Percentiles rank a stretch among this genome's conserved stretches.
Conservation (phyloP, 64 coral and sea anemone genomes). For the Stichodactyla helianthus region DNA sequence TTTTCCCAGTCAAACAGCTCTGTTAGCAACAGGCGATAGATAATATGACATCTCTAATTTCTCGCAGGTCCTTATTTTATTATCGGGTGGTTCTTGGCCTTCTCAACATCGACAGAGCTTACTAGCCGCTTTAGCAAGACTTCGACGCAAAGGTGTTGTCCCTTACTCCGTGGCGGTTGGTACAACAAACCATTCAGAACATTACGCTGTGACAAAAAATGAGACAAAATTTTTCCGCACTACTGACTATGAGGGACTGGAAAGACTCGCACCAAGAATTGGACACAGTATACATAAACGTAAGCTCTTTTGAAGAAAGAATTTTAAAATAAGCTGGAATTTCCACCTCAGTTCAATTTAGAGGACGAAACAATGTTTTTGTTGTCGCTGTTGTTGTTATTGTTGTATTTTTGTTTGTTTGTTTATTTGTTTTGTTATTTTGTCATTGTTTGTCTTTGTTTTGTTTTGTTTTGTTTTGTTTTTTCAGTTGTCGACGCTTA, state of each 20-base stretch:
- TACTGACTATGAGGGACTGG: conserved; percentile 21
- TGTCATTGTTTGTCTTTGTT: too few relatives aligned
- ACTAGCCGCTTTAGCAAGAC: conserved; percentile 3
- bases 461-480: too few relatives aligned
- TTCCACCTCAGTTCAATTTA: too few relatives aligned
- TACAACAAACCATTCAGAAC: conserved; percentile 18
- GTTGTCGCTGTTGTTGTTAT: too few relatives aligned
- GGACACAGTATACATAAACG: conserved; percentile 12
- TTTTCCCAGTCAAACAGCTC: too few relatives aligned
- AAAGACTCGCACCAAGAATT: conserved; percentile 29
- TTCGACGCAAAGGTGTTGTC: conserved; percentile 9
- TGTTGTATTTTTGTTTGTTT: too few relatives aligned
- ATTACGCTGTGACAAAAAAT: not conserved
- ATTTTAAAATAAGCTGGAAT: too few relatives aligned
- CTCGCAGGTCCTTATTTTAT: conserved; percentile 22
- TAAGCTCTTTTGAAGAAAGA: not conserved
- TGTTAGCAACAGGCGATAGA: not conserved
- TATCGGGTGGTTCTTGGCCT: conserved; percentile 40
- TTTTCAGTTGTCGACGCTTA: too few relatives aligned
- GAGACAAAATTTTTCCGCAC: conserved; percentile 28
- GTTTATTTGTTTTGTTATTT: too few relatives aligned
- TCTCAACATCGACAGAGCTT: conserved; percentile 1
- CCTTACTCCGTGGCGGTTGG: conserved; percentile 31
- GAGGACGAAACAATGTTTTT: too few relatives aligned
- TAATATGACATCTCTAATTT: not conserved